phyloP scores from a whole-genome alignment of 2,797 vertebrate genomes.

The Streptopelia turtur region DNA sequence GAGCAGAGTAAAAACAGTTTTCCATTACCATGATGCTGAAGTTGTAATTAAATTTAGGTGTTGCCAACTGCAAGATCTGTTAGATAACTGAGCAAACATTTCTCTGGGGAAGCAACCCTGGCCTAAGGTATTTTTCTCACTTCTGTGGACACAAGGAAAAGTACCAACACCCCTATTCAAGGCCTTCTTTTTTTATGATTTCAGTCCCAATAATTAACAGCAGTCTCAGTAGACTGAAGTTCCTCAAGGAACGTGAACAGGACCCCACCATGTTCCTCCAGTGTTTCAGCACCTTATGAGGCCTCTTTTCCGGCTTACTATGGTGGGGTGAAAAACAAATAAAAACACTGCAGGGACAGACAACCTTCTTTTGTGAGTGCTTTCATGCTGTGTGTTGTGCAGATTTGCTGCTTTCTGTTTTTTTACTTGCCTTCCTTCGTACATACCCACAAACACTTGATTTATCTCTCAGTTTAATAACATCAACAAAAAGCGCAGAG shows the following conservation, averaged over 20 bases:
- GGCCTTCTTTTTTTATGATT: neutral
- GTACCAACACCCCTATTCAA: neutral
- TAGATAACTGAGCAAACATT: neutral
- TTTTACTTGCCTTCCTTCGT: neutral
- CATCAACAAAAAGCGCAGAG: neutral
- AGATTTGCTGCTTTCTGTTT: neutral
- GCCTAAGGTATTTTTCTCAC: constrained; percentile 25
- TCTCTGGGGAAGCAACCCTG: constrained; percentile 3
- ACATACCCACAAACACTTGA: neutral
- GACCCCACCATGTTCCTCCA: neutral
- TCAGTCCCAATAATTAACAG: neutral
- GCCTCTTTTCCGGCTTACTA: neutral
- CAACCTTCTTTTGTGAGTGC: neutral
- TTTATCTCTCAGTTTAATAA: constrained; percentile 14
- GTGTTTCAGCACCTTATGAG: neutral
- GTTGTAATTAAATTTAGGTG: constrained; percentile 20
- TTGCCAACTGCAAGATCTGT: constrained; percentile 27
- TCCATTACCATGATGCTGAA: neutral
- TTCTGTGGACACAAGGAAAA: constrained; percentile 9
- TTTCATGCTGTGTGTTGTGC: neutral
- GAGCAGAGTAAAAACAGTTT: constrained; percentile 15
- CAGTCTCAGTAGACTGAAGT: neutral
- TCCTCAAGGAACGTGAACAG: neutral
- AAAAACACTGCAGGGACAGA: neutral
- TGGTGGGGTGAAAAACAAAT: neutral